Base-by-base conservation (phyloP, 2,797 vertebrate species). In the Mionectes olivaceus region DNA sequence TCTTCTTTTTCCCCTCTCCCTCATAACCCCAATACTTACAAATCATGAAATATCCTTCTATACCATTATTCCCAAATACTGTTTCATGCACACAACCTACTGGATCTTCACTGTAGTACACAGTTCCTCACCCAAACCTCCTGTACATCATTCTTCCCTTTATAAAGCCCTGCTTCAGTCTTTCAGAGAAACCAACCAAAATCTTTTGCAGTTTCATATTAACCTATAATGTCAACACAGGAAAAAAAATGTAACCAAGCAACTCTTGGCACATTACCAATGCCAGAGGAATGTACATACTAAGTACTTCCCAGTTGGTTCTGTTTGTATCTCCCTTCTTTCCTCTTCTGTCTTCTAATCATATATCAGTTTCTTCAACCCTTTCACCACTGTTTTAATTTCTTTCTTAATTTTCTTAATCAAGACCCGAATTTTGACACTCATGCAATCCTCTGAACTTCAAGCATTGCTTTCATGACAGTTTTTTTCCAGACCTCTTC, bases 1-100 rank as follows among this genome's bases (percentile, higher is more conserved):
- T 49, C 37, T 14, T 49, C 37, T 14, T 50, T 28, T 52, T 52
- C 5, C 35, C 11, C 17, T 2, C 28, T 30, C 4, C 28, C 28
- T 19, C 50, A 52, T 0, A 1, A 1, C 9, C 22, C 7, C 16
- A 41, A 8, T 2, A 23, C 25, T 39, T 47, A 41, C 11, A 53
- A 73, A 49, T 49, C 15, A 53, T 4, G 15, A 32, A 47, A 25
- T 56, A 70, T 33, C 6, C 30, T 80, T 87, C 82, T 4, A 46
- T 9, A 35, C 3, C 21, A 4, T 55, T 59, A 49, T 22, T 81
- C 27, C 39, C 64, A 75, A 85, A 55, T 6, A 13, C 15, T 7
- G 22, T 41, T 76, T 73, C 24, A 22, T 1, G 25, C 12, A 35
- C 27, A 63, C 9, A 39, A n/a, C 11, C 7, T 50, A 13, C 17